Conservation (phyloP, 2,113 vertebrate genomes). For the Lathamus discolor region DNA sequence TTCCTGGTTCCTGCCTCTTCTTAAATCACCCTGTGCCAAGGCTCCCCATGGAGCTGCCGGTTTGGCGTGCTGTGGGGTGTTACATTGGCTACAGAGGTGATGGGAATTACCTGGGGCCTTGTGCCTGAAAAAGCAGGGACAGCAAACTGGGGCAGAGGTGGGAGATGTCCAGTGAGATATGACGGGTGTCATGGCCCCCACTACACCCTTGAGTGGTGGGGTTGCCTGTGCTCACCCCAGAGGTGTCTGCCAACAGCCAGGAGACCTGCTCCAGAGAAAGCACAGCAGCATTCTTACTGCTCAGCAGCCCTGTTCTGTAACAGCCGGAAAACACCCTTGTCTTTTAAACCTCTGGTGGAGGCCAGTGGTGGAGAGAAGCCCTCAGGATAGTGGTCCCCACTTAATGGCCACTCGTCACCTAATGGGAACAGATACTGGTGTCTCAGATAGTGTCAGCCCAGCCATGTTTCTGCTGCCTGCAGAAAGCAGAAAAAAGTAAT, state of each 20-base stretch:
- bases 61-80: background rate
- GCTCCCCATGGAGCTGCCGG: background rate
- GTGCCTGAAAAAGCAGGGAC: accelerated
- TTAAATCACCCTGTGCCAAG: accelerated
- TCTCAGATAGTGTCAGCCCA: background rate
- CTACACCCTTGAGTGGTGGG: background rate
- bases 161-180: accelerated
- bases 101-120: background rate
- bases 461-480: background rate
- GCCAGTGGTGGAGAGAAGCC: too few relatives aligned
- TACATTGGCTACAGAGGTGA: accelerated
- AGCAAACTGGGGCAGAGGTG: background rate
- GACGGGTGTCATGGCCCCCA: accelerated
- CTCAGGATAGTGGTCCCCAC: accelerated
- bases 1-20: background rate
- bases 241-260: background rate
- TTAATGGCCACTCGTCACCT: background rate
- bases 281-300: background rate
- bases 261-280: background rate
- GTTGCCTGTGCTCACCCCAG: accelerated
- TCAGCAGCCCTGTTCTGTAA: background rate
- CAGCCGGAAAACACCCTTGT: background rate
- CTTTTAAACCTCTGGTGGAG: accelerated
- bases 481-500: background rate
- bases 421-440: background rate